phyloP scores from a whole-genome alignment of 2,113 vertebrate species.

The Chlamydotis undulata region DNA sequence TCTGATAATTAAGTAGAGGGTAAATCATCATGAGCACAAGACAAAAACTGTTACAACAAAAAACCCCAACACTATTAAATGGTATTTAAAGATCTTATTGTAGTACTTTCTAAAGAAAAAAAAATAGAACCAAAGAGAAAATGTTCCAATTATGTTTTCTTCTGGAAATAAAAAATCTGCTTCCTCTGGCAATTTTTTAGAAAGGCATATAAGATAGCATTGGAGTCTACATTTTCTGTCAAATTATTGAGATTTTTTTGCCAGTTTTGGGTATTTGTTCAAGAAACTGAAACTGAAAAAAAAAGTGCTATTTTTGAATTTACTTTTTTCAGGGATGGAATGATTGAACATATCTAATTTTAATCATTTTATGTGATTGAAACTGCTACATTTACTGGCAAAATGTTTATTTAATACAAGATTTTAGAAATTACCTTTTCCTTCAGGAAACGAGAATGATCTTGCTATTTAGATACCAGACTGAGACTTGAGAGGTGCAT shows the following conservation, averaged over 20 bases:
- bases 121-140: too few relatives aligned
- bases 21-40: constrained; percentile 10
- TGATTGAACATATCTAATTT: not conserved
- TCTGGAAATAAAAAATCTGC: not conserved
- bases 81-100: not conserved
- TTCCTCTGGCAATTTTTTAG: not conserved
- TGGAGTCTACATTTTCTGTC: not conserved
- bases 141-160: not conserved
- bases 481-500: not conserved
- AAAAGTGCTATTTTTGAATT: not conserved
- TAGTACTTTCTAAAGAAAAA: too few relatives aligned
- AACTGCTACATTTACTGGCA: not conserved
- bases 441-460: not conserved
- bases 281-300: not conserved
- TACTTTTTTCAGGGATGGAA: not conserved
- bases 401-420: not conserved
- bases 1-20: constrained; percentile 35
- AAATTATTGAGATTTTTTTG: not conserved
- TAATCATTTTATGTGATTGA: not conserved
- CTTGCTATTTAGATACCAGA: not conserved
- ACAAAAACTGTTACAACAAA: not conserved
- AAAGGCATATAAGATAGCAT: not conserved
- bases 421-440: not conserved
- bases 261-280: not conserved
- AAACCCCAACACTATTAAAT: not conserved